These are phyloP conservation scores for Apodemia zela DNA, from an alignment of 2,888 invertebrate genomes.

Conservation along the genomic window DNA sequence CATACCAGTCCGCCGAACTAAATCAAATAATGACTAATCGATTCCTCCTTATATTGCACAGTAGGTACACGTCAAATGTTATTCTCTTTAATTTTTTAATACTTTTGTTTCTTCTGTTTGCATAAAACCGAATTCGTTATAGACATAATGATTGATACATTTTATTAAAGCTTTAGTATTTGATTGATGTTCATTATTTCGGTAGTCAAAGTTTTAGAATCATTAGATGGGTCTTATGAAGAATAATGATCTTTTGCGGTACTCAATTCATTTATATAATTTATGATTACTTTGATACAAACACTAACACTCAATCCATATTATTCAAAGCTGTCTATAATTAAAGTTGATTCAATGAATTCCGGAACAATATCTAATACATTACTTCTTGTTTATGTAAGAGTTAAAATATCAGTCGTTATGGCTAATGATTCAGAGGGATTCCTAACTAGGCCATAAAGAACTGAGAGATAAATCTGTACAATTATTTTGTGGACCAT, in stretches of 20 bases:
- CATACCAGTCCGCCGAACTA: conserved; percentile 65
- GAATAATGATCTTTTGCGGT: conserved; percentile 72
- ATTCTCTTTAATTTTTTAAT: conserved; percentile 74
- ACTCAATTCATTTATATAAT: conserved; percentile 72
- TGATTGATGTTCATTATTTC: conserved; percentile 80
- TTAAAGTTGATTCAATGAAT: conserved; percentile 53
- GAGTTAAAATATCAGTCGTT: conserved; percentile 32
- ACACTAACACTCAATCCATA: conserved; percentile 54
- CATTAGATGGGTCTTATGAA: conserved; percentile 77
- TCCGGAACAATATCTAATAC: conserved; percentile 33
- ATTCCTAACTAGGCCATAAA: conserved; percentile 46
- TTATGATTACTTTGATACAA: conserved; percentile 54
- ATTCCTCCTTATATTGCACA: conserved; percentile 74
- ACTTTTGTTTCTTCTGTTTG: conserved; percentile 63
- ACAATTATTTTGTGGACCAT: conserved; percentile 57
- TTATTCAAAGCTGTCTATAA: conserved; percentile 43
- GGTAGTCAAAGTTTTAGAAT: conserved; percentile 76
- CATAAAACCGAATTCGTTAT: conserved; percentile 60
- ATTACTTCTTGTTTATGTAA: conserved; percentile 34
- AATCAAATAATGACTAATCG: conserved; percentile 81
- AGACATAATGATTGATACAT: conserved; percentile 78
- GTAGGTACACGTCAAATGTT: conserved; percentile 79
- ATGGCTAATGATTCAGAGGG: conserved; percentile 37
- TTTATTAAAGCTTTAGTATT: conserved; percentile 67
- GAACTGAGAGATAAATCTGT: conserved; percentile 50